Evolutionary conservation across 2,888 invertebrate genomes (phyloP), one percentile per base, ranked within the genome.

Genomic region (Nemoura dubitans): DNA sequence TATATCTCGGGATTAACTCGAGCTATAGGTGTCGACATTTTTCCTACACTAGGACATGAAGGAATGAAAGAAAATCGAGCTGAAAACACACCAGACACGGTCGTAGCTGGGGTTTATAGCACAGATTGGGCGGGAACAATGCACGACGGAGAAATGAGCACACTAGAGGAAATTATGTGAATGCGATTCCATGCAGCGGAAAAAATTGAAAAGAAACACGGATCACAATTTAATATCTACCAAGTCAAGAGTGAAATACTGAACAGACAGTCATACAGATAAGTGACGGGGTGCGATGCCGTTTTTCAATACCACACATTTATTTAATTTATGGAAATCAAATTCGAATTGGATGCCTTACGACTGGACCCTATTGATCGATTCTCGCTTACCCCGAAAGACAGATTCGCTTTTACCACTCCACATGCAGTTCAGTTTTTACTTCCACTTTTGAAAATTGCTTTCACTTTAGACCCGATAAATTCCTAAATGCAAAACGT

Each of bases 341-440:
- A 59, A 16, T 59, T 59, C 21, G 14, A 59, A 59, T 21, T 21
- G 59, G 2, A 59, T 59, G 59, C 59, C 59, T 16, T 59, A 21
- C 59, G 59, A 59, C 59, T 59, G 59, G 59, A 59, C 59, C 59
- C 59, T 59, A 59, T 59, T 59, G 59, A 59, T 59, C 59, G 59
- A 59, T 21, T 59, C 59, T 10, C 3, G 59, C 1, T 59, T 59
- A 59, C 59, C 59, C 59, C 59, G 14, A 59, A 59, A 59, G 59
- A 59, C 59, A 59, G 59, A 59, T 59, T 59, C 59, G 3, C 59
- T 59, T n/a, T 59, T 59, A 59, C 59, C 14, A 21, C 59, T 59
- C 59, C 16, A 21, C 21, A 16, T 14, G 2, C 59, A 59, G 59
- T 59, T 2, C 59, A 59, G 59, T 59, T 59, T 59, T 59, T 59